Conservation (phyloP, 2,113 vertebrate genomes). For the Mirza zaza region DNA sequence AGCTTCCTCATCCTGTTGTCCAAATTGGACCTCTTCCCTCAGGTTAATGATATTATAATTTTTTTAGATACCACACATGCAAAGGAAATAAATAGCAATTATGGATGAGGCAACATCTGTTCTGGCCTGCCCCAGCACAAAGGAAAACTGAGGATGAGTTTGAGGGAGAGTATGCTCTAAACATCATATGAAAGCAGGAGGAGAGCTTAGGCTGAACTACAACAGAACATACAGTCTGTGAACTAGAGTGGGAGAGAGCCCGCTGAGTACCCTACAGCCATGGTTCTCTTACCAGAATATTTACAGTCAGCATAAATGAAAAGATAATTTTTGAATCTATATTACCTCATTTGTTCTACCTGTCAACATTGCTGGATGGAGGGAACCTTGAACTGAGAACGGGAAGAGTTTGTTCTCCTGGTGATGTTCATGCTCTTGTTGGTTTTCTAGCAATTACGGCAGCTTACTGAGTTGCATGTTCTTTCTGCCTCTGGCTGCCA, state of each 20-base stretch:
- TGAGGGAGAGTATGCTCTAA: not conserved
- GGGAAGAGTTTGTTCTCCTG: fast-evolving
- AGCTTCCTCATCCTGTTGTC: not conserved
- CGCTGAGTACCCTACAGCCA: fast-evolving
- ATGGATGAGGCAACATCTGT: not conserved
- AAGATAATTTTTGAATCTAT: not conserved
- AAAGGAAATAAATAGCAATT: slow-evolving; percentile 13
- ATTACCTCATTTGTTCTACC: not conserved
- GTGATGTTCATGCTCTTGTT: not conserved
- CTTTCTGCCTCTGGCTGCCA: not conserved
- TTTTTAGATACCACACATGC: not conserved
- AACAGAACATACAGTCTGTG: not conserved
- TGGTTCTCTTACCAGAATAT: not conserved
- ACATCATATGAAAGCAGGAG: not conserved
- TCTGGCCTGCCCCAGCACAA: not conserved
- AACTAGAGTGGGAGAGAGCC: not conserved
- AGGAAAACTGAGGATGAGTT: not conserved
- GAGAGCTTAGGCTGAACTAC: not conserved
- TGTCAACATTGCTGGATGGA: not conserved
- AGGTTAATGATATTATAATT: not conserved
- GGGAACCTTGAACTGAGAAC: not conserved
- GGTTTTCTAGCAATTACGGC: not conserved
- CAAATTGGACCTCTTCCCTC: not conserved
- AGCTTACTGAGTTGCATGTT: fast-evolving
- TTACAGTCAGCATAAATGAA: not conserved